These are phyloP conservation scores for Caenorhabditis sp. DNA, from an alignment of 2,888 invertebrate species.

Conservation along the genomic window DNA sequence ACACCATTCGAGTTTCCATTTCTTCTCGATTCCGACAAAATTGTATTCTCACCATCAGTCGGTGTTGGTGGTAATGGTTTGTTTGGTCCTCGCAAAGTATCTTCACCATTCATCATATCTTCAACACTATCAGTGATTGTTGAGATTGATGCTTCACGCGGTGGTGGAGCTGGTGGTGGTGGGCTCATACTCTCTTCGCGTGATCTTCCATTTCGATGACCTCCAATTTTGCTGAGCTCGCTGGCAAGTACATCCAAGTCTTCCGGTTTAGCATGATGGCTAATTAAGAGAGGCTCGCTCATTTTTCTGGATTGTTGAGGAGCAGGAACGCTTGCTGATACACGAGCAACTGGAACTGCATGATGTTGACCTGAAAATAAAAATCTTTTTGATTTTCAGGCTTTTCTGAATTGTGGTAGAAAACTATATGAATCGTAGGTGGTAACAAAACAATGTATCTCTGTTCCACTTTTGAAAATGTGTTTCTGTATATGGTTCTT, in stretches of 20 bases:
- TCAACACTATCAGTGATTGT: slow-evolving; percentile 37
- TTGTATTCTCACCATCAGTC: slow-evolving; percentile 77
- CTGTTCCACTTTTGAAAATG: no score
- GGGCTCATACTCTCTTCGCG: slow-evolving; percentile 57
- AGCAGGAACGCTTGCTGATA: slow-evolving; percentile 46
- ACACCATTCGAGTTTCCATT: slow-evolving; percentile 32
- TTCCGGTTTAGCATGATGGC: slow-evolving; percentile 72
- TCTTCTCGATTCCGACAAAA: slow-evolving; percentile 41
- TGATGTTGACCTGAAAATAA: slow-evolving; percentile 24
- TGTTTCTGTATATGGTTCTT: no score
- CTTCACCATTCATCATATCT: slow-evolving; percentile 43
- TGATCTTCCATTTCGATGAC: slow-evolving; percentile 31
- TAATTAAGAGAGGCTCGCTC: slow-evolving; percentile 66
- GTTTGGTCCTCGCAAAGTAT: slow-evolving; percentile 77
- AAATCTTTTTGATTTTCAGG: no score
- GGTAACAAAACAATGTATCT: no score
- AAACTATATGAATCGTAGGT: no score
- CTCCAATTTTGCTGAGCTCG: slow-evolving; percentile 89
- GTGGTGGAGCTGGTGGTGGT: slow-evolving; percentile 71
- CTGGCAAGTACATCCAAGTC: slow-evolving; percentile 95
- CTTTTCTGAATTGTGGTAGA: no score
- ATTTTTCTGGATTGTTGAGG: slow-evolving; percentile 63
- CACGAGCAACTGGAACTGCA: slow-evolving; percentile 46
- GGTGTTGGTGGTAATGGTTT: slow-evolving; percentile 92
- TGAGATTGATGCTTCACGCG: slow-evolving; percentile 66